phyloP scores from a whole-genome alignment of 2,888 invertebrate genomes.

The Liopterus haemorrhoidalis region DNA sequence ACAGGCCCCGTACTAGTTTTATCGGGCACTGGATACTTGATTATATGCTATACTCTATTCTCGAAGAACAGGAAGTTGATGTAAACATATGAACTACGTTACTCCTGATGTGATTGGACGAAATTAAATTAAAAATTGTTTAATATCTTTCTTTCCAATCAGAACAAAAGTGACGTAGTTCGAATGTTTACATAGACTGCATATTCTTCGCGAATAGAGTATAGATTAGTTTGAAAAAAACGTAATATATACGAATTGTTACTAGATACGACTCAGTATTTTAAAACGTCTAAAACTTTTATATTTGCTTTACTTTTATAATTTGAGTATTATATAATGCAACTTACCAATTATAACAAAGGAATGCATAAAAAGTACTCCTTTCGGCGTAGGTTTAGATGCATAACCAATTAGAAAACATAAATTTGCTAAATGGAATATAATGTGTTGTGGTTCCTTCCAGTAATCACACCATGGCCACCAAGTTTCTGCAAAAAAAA shows the following conservation, averaged over 20 bases:
- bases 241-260: conserved; percentile 2
- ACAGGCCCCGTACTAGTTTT: too few species aligned
- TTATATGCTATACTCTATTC: too few species aligned
- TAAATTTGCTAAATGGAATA: conserved; percentile 70
- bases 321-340: background rate
- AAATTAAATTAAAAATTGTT: too few species aligned
- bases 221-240: conserved; percentile 4
- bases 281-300: background rate
- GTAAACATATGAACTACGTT: too few species aligned
- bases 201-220: too few species aligned
- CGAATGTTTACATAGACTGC: too few species aligned
- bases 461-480: conserved; percentile 69
- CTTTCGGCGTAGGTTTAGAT: conserved; percentile 71
- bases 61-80: too few species aligned
- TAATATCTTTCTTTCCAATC: too few species aligned
- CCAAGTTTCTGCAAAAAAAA: conserved; percentile 49
- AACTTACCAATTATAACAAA: conserved; percentile 69
- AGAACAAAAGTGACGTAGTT: conserved; percentile 13
- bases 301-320: background rate
- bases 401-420: conserved; percentile 75
- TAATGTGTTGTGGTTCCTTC: conserved; percentile 67
- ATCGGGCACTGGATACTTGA: too few species aligned
- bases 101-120: too few species aligned
- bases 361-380: conserved; percentile 76
- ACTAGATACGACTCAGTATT: too few species aligned